A percentile compares a stretch with the other conserved stretches of the same genome.
phyloP scores from a whole-genome alignment of 2,113 vertebrate species.

The Semicossyphus pulcher region DNA sequence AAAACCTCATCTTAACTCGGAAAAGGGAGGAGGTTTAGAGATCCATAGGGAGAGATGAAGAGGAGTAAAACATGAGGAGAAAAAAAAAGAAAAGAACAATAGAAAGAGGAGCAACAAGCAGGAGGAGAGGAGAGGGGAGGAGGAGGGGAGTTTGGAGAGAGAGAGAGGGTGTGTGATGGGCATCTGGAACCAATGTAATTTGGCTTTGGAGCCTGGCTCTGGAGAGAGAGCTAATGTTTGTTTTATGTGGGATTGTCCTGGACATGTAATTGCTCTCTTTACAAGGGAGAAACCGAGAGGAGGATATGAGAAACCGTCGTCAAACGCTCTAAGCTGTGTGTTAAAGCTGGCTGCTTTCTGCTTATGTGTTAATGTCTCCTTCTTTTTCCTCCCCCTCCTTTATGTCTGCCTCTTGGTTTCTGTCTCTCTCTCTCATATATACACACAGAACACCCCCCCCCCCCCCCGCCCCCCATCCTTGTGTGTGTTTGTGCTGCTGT shows the following conservation, averaged over 20 bases:
- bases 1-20: conserved; percentile 75
- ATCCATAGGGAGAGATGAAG: conserved; percentile 40
- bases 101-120: conserved; percentile 44
- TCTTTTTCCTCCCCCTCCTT: conserved; percentile 23
- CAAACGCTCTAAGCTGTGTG: conserved; percentile 58
- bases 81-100: conserved; percentile 49
- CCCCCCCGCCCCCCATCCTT: background rate
- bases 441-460: conserved; percentile 19
- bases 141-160: conserved; percentile 6
- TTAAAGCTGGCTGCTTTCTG: conserved; percentile 48
- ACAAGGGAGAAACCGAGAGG: conserved; percentile 74
- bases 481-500: conserved; percentile 70
- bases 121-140: conserved; percentile 4
- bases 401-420: conserved; percentile 51
- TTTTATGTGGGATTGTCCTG: conserved; percentile 93
- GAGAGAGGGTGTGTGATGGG: conserved; percentile 74
- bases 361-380: conserved; percentile 46
- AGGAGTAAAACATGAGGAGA: conserved; percentile 24
- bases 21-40: conserved; percentile 53
- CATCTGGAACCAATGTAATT: conserved; percentile 95
- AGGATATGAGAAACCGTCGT: conserved; percentile 86
- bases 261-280: conserved; percentile 90
- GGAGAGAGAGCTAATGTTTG: conserved; percentile 85
- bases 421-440: conserved; percentile 18
- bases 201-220: conserved; percentile 81